Base-by-base conservation (phyloP, 2,113 vertebrate genomes). In the Podocnemis expansa region DNA sequence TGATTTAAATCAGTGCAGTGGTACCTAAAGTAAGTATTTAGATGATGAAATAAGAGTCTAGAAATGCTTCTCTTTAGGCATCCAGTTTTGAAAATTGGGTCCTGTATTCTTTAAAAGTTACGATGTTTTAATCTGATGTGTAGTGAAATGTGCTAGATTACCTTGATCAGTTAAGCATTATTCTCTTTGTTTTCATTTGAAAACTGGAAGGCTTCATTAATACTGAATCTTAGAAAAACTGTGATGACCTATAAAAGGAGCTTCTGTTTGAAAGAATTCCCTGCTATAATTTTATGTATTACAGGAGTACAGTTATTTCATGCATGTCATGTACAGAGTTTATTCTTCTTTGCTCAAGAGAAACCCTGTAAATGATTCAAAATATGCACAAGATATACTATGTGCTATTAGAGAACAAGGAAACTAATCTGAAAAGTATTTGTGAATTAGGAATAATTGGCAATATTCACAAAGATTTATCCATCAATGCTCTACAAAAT, bases 381-480 rank as follows among this genome's bases (percentile, higher is more conserved):
- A 41, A 94, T 94, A 43, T 94, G 21, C 24, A 67, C 25, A 29
- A 17, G 75, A 22, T 85, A 38, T 70, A 14, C 82, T 93, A 8
- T 80, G 3, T 89, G 9, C 91, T 94, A n/a, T 91, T 95, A 93
- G 90, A 82, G 21, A 94, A 7, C 21, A 70, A 55, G 54, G 29
- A 60, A 96, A 63, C 60, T 83, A n/a, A 13, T 78, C 41, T 89
- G 56, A 93, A 56, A 93, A 76, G 3, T 31, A 82, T 43, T 76
- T 87, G 43, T 84, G 83, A 93, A 73, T 93, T 88, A 83, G 73
- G 93, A 91, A 34, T 56, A 94, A 91, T 80, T 86, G 85, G n/a
- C 41, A 87, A 43, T 73, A 83, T 92, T 95, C 86, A 75, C 75
- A 75, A 81, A 49, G 0, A 1, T 56, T 82, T 94, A 52, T 76